Evolutionary conservation across 1,140 invertebrate genomes (phyloP).

Genomic region (Cotesia typhae): DNA sequence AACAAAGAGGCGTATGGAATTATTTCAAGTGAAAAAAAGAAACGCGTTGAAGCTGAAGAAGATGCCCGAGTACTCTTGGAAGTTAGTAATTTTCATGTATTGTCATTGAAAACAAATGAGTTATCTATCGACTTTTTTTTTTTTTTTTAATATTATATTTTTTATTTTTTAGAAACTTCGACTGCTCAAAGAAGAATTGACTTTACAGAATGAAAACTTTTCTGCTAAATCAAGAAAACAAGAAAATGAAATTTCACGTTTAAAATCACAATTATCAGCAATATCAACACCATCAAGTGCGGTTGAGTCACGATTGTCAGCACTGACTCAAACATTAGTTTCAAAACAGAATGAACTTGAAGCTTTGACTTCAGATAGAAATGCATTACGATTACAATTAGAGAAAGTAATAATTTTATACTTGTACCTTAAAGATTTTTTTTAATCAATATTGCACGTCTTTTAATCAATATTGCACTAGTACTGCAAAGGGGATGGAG

Average conservation of each 20-base stretch:
- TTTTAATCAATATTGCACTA: too few relatives aligned
- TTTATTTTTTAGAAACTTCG: slow-evolving; percentile 68
- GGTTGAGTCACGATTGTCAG: slow-evolving; percentile 74
- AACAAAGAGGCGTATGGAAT: slow-evolving; percentile 67
- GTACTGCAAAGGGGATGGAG: too few relatives aligned
- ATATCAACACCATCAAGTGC: slow-evolving; percentile 69
- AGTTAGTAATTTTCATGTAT: slow-evolving; percentile 47
- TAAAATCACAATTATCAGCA: slow-evolving; percentile 69
- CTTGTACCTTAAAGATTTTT: neutral
- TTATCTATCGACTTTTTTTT: slow-evolving; percentile 2
- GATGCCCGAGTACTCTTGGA: slow-evolving; percentile 68
- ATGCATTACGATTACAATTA: slow-evolving; percentile 79
- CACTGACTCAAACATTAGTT: slow-evolving; percentile 81
- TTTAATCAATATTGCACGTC: too few relatives aligned
- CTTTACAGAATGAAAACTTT: slow-evolving; percentile 65
- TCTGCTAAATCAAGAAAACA: slow-evolving; percentile 68
- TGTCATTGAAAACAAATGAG: too few relatives aligned
- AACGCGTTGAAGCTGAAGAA: slow-evolving; percentile 69
- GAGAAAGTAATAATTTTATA: slow-evolving; percentile 71
- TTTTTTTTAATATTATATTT: slow-evolving; percentile 19
- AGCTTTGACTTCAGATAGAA: slow-evolving; percentile 79
- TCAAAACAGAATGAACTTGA: slow-evolving; percentile 83
- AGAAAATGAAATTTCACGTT: slow-evolving; percentile 71
- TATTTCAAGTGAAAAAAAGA: slow-evolving; percentile 67
- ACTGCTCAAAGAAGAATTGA: slow-evolving; percentile 70